Conservation (phyloP, 2,113 vertebrate genomes). For the Labeo rohita region DNA sequence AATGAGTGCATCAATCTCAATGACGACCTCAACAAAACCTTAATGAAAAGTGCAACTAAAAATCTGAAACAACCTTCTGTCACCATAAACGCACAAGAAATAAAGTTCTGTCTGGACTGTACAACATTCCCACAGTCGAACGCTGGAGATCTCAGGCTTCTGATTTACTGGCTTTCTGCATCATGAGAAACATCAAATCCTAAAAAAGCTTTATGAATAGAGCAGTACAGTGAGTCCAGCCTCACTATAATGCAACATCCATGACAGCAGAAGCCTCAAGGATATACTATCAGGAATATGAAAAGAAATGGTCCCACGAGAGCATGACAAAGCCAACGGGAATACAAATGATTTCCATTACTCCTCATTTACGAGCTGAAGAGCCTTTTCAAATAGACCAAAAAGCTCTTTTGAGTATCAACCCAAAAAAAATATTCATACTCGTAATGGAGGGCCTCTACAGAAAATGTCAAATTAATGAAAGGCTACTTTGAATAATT, state of each 20-base stretch:
- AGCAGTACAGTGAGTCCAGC: neutral
- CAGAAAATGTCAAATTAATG: slow-evolving; percentile 38
- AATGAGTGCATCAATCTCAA: neutral
- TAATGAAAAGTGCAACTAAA: slow-evolving; percentile 1
- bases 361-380: slow-evolving; percentile 12
- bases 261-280: slow-evolving; percentile 36
- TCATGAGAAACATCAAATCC: slow-evolving; percentile 3
- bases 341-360: slow-evolving; percentile 43
- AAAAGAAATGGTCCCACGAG: slow-evolving; percentile 23
- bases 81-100: neutral
- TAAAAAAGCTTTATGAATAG: slow-evolving; percentile 1
- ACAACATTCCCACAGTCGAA: neutral
- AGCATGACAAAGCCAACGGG: slow-evolving; percentile 21
- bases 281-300: slow-evolving; percentile 42
- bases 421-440: slow-evolving; percentile 3
- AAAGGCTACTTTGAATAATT: slow-evolving; percentile 35
- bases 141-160: neutral
- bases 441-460: slow-evolving; percentile 13
- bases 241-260: slow-evolving; percentile 33
- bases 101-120: neutral
- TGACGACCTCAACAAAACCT: neutral
- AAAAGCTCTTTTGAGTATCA: neutral
- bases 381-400: neutral
- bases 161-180: neutral
- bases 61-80: neutral